Evolutionary conservation across 2,888 invertebrate species (phyloP).

Genomic region (Pammene fasciana): DNA sequence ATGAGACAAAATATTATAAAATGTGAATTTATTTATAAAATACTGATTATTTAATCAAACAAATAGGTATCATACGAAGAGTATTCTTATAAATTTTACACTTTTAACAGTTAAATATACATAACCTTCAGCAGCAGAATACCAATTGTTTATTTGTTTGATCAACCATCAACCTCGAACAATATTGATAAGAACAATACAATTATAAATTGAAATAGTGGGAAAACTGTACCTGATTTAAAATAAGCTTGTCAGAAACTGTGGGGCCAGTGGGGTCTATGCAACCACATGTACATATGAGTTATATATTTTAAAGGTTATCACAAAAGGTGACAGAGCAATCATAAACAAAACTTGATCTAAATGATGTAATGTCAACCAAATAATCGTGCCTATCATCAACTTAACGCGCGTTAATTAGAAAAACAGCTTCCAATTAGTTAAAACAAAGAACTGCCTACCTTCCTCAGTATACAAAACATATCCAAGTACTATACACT

Average conservation of each 20-base stretch:
- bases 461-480: conserved; percentile 77
- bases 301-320: conserved; percentile 37
- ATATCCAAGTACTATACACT: conserved; percentile 57
- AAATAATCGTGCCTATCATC: not conserved
- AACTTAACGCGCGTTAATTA: conserved; percentile 16
- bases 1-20: no score
- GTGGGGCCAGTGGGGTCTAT: conserved; percentile 22
- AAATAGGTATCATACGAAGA: no score
- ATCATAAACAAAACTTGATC: conserved; percentile 30
- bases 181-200: not conserved
- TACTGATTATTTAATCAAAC: no score
- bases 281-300: conserved; percentile 30
- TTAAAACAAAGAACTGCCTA: conserved; percentile 46
- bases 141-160: not conserved
- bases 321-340: conserved; percentile 29
- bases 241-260: conserved; percentile 15
- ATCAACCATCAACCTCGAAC: not conserved
- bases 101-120: no score
- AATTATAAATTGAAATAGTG: not conserved
- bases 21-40: no score
- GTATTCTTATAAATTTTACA: no score
- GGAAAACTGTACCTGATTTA: conserved; percentile 21
- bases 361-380: conserved; percentile 34
- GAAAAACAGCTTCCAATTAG: conserved; percentile 22
- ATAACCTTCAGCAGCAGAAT: no score